Percentiles rank a stretch among this genome's conserved stretches.
Conservation (phyloP, 2,797 vertebrate genomes). For the Poecile montanus region DNA sequence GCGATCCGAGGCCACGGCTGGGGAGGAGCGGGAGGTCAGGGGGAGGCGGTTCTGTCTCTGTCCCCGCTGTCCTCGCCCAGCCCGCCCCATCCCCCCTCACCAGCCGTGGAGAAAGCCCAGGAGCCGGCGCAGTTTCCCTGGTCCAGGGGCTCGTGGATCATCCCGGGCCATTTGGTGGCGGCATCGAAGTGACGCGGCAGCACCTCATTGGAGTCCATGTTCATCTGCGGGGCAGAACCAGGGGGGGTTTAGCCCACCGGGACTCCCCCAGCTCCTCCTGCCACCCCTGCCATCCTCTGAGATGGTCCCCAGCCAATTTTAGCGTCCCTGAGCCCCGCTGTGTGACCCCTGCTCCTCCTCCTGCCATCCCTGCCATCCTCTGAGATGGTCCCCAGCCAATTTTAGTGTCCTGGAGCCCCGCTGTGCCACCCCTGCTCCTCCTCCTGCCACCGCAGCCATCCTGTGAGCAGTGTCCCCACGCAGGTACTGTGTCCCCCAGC, state of each 20-base stretch:
- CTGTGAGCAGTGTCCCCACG: background rate
- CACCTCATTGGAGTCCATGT: constrained; percentile 83
- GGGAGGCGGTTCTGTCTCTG: accelerated
- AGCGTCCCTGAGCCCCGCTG: background rate
- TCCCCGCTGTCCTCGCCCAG: accelerated
- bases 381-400: too few relatives aligned
- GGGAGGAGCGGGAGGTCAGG: background rate
- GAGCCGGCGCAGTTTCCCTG: constrained; percentile 97
- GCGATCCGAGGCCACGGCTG: constrained; percentile 94
- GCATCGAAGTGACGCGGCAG: constrained; percentile 88
- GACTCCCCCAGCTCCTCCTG: background rate
- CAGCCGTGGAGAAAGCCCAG: constrained; percentile 97
- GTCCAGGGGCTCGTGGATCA: constrained; percentile 93
- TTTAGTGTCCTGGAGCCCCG: background rate
- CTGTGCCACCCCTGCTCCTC: background rate
- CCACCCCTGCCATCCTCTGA: background rate
- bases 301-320: too few relatives aligned
- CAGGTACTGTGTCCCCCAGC: background rate
- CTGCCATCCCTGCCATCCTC: background rate
- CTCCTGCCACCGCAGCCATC: background rate
- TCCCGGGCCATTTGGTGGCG: constrained; percentile 89
- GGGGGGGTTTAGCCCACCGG: accelerated
- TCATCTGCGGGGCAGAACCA: constrained; percentile 76
- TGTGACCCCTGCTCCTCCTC: background rate
- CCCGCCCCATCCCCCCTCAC: constrained; percentile 43